These are phyloP conservation scores for Deroplatys truncata DNA, from an alignment of 2,888 invertebrate genomes.

Conservation along the genomic window DNA sequence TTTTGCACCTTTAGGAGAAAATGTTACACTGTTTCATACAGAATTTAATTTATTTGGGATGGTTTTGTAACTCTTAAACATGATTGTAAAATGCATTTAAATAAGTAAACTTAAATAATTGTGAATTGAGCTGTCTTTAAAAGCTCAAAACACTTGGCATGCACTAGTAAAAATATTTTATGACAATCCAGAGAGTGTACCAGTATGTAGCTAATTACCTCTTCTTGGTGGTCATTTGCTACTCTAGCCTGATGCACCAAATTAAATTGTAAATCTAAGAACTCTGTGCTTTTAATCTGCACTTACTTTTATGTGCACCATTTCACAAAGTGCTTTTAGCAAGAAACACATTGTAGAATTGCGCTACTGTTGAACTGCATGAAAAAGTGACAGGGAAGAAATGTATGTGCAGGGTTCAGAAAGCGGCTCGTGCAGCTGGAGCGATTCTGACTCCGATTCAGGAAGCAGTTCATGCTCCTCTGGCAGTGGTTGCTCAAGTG, in stretches of 20 bases:
- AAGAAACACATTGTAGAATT: neutral
- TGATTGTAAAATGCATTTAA: neutral
- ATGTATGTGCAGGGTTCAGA: constrained; percentile 45
- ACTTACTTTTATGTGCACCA: neutral
- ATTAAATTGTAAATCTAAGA: neutral
- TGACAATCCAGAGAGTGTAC: no score
- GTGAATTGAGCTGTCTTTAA: neutral
- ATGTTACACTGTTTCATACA: no score
- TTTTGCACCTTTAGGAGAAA: no score
- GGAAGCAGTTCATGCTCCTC: constrained; percentile 35
- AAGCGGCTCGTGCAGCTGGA: constrained; percentile 42
- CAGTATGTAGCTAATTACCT: no score
- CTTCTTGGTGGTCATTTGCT: neutral
- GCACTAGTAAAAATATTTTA: neutral
- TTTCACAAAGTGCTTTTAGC: neutral
- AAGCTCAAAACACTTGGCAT: neutral
- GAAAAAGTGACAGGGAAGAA: neutral
- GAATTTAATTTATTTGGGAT: neutral
- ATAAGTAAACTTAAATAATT: neutral
- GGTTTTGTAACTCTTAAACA: neutral
- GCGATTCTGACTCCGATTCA: constrained; percentile 36
- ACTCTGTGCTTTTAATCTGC: neutral
- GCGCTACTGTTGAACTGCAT: neutral
- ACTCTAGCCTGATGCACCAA: neutral
- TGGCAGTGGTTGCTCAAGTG: constrained; percentile 32